Percentiles rank a stretch among this genome's conserved stretches.
These are phyloP conservation scores for Nomada fabriciana DNA, from an alignment of 2,888 invertebrate species.

Conservation along the genomic window DNA sequence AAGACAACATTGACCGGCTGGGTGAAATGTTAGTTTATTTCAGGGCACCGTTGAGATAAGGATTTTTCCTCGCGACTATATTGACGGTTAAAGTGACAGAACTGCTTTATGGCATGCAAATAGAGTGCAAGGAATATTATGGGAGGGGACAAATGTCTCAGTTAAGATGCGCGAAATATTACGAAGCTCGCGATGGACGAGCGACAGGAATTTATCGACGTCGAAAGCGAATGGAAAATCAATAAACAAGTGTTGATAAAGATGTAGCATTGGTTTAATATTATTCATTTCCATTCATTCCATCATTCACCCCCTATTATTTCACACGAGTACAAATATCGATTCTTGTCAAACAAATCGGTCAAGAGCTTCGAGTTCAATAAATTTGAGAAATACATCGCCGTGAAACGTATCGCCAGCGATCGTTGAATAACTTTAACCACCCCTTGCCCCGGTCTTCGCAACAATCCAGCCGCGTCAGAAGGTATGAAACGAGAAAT, in stretches of 20 bases:
- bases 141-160: constrained; percentile 12
- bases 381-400: no score
- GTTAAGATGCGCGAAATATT: constrained; percentile 15
- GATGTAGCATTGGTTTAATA: not conserved
- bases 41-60: constrained; percentile 16
- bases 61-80: not conserved
- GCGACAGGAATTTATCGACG: not conserved
- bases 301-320: no score
- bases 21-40: not conserved
- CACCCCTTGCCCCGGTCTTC: no score
- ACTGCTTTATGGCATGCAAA: not conserved
- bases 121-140: not conserved
- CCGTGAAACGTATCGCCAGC: no score
- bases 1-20: constrained; percentile 7
- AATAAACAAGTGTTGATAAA: not conserved
- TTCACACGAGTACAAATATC: no score
- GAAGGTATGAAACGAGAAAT: not conserved
- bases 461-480: no score
- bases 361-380: no score
- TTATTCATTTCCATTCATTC: no score
- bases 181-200: not conserved
- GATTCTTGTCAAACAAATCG: no score
- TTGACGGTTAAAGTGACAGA: not conserved
- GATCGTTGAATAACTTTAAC: no score
- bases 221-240: not conserved